Percentiles rank a stretch among this genome's conserved stretches.
Evolutionary conservation across 2,113 vertebrate species (phyloP).

Genomic region (Tretioscincus oriximinensis): DNA sequence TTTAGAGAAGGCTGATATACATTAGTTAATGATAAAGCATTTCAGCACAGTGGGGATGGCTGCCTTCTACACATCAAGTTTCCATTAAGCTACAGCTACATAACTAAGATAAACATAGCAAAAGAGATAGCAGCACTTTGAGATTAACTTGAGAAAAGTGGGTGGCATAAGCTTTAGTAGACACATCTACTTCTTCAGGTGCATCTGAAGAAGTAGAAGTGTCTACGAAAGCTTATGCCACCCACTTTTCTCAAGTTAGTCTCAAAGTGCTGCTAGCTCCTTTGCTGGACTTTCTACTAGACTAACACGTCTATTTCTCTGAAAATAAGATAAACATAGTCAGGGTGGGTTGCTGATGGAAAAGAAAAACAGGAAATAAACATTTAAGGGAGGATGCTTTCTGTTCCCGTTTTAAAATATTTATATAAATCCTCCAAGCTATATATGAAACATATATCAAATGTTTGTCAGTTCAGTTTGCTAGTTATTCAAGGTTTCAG

Average conservation of each 20-base stretch:
- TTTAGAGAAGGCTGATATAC: background rate
- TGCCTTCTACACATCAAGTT: background rate
- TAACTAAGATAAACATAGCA: background rate
- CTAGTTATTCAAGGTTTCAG: background rate
- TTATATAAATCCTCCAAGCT: background rate
- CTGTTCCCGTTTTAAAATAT: conserved; percentile 1
- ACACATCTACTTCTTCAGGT: too few species aligned
- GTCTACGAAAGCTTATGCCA: too few species aligned
- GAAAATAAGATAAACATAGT: too few species aligned
- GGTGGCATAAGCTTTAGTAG: too few species aligned
- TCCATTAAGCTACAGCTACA: background rate
- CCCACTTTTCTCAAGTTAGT: too few species aligned
- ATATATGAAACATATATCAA: background rate
- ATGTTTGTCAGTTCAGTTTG: background rate
- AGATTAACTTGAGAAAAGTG: too few species aligned
- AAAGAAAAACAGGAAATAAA: background rate
- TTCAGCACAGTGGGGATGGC: background rate
- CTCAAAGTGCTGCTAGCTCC: too few species aligned
- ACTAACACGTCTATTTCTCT: too few species aligned
- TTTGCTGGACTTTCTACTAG: too few species aligned
- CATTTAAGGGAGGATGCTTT: background rate
- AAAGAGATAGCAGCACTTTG: too few species aligned
- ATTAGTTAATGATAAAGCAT: background rate
- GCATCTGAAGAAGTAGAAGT: too few species aligned
- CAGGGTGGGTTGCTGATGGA: too few species aligned